Base-by-base conservation (phyloP, 2,888 invertebrate genomes). In the Masnerella sp. region DNA sequence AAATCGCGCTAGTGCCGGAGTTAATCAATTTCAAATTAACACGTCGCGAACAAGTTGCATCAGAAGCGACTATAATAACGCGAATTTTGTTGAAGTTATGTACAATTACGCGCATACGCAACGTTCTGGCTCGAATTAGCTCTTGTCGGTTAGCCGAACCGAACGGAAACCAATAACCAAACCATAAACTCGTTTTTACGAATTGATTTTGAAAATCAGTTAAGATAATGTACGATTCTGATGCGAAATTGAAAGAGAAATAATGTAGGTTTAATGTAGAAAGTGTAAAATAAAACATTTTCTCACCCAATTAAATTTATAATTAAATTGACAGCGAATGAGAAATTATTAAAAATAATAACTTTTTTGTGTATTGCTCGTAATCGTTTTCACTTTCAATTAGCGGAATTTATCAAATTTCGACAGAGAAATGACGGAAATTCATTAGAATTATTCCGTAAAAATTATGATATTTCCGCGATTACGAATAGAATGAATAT, bases 11-110 rank as follows among this genome's bases (percentile, higher is more conserved):
- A 8, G 42, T 43, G 11, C 11, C 11, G 17, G 52, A 45, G 32
- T 64, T 64, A 64, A 64, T 64, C 36, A 64, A 64, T 52, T 64
- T 64, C 54, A 54, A 45, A 64, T 54, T 64, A 40, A 43, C 43
- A 28, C 45, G 34, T 45, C 32, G 15, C 47, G 20, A 18, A 38
- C 47, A 59, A 47, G 28, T 59, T 59, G 38, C 59, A 59, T 45
- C 47, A 59, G 59, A 59, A 47, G 47, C 28, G 38, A 36, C 17
- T 12, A 45, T 59, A 59, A 59, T 45, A 59, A 59, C 45, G 36
- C 25, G 14, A 45, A 59, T 36, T 59, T 59, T 36, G 59, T 59
- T 45, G 25, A 22, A 36, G 45, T 45, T 59, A 45, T 59, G 20
- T 59, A 45, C 45, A 45, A 59, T 25, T 59, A 45, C 28, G 30